phyloP scores from a whole-genome alignment of 2,113 vertebrate species.

The Eolophus roseicapilla region DNA sequence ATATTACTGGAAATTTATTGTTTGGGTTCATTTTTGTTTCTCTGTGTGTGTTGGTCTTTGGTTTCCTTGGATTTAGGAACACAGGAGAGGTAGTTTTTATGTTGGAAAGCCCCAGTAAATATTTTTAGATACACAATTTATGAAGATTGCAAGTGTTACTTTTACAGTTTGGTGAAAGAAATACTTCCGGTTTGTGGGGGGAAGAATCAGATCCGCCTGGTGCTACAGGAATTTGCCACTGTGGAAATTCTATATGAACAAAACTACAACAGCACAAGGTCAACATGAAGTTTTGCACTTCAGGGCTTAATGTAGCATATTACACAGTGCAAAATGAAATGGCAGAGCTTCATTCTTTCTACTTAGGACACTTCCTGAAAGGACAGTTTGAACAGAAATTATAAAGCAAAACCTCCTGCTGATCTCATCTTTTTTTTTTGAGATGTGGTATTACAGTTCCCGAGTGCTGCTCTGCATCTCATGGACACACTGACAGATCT shows the following conservation, averaged over 20 bases:
- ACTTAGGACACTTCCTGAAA: neutral
- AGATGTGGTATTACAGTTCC: neutral
- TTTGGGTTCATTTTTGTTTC: neutral
- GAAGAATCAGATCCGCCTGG: neutral
- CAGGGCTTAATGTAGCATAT: neutral
- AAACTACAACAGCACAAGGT: neutral
- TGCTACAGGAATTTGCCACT: neutral
- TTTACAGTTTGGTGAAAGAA: neutral
- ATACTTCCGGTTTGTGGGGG: neutral
- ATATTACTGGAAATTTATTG: neutral
- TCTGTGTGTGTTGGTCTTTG: neutral
- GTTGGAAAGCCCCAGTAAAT: neutral
- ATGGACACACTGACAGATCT: neutral
- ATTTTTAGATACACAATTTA: neutral
- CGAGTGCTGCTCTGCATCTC: accelerated
- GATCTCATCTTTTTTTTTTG: neutral
- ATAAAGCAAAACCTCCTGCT: neutral
- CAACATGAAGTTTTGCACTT: neutral
- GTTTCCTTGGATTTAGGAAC: neutral
- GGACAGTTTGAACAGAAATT: neutral
- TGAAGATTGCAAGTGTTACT: neutral
- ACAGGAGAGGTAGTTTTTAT: neutral
- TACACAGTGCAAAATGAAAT: neutral
- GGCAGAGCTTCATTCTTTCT: neutral
- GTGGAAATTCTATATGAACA: neutral